phyloP scores from a whole-genome alignment of 2,797 vertebrate genomes.

The Falco novaeseelandiae region DNA sequence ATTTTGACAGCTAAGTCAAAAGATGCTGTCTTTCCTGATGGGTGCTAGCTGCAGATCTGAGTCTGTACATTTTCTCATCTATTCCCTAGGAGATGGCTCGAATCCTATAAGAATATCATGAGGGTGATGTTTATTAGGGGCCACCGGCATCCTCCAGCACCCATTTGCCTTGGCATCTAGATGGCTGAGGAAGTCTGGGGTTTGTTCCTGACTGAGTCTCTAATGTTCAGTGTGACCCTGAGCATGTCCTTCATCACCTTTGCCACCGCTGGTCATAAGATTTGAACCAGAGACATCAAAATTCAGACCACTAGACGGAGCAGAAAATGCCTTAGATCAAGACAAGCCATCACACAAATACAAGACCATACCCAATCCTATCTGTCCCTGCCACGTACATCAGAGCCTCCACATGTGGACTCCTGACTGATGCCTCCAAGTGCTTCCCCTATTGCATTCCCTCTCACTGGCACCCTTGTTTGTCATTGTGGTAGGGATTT shows the following conservation, averaged over 20 bases:
- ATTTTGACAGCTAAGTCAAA: not conserved
- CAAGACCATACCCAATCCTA: not conserved
- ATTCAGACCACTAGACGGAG: not conserved
- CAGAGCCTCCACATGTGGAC: not conserved
- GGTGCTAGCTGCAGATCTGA: not conserved
- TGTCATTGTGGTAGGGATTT: not conserved
- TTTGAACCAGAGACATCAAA: not conserved
- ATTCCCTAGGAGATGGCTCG: not conserved
- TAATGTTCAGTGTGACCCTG: not conserved
- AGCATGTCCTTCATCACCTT: not conserved
- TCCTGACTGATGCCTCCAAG: not conserved
- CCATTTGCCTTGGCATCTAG: not conserved
- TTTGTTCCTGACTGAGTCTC: not conserved
- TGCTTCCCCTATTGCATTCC: not conserved
- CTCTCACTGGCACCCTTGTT: not conserved
- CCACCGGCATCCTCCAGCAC: not conserved
- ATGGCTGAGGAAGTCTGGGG: not conserved
- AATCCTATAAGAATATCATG: not conserved
- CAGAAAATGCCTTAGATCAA: not conserved
- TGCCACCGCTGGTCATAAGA: rapidly evolving
- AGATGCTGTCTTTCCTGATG: not conserved
- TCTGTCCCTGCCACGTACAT: not conserved
- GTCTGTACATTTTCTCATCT: not conserved
- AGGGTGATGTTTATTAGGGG: not conserved
- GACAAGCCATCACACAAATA: not conserved